Percentiles rank a stretch among this genome's conserved stretches.
Conservation (phyloP, 1,140 invertebrate species). For the Drosophila ambigua region DNA sequence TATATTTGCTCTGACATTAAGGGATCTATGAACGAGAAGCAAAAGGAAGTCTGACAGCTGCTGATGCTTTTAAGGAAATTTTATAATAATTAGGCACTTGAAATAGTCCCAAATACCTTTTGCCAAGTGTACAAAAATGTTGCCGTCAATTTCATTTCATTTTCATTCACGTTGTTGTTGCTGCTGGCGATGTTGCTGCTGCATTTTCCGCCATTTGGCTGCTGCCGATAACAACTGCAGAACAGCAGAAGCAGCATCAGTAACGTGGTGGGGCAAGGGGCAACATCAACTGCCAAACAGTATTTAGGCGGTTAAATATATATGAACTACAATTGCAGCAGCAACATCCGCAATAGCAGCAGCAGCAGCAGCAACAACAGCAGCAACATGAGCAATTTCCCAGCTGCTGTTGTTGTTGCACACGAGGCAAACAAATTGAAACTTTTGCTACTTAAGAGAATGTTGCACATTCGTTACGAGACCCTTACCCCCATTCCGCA, state of each 20-base stretch:
- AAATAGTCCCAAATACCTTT: too few species aligned
- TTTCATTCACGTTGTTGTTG: conserved; percentile 42
- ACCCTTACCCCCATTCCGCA: conserved; percentile 27
- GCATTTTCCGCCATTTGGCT: conserved; percentile 73
- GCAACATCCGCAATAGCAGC: conserved; percentile 26
- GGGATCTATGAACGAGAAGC: too few species aligned
- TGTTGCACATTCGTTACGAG: conserved; percentile 59
- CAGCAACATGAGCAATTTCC: not conserved
- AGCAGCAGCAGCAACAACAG: conserved; percentile 14
- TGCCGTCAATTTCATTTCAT: conserved; percentile 61
- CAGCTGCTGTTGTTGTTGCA: too few species aligned
- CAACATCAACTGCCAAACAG: conserved; percentile 61
- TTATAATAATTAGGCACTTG: too few species aligned
- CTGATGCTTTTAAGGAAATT: too few species aligned
- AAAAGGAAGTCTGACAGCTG: too few species aligned
- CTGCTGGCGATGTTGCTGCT: conserved; percentile 44
- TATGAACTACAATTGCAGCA: conserved; percentile 65
- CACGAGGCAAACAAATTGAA: conserved; percentile 61
- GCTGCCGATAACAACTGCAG: conserved; percentile 67
- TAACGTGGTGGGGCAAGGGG: not conserved
- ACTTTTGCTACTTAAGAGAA: conserved; percentile 64
- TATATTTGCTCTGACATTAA: too few species aligned
- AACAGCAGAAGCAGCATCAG: conserved; percentile 27
- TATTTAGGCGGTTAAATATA: conserved; percentile 76
- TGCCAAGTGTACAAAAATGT: conserved; percentile 25